Conservation (phyloP, 2,797 vertebrate genomes). For the Ceyx erithaca region DNA sequence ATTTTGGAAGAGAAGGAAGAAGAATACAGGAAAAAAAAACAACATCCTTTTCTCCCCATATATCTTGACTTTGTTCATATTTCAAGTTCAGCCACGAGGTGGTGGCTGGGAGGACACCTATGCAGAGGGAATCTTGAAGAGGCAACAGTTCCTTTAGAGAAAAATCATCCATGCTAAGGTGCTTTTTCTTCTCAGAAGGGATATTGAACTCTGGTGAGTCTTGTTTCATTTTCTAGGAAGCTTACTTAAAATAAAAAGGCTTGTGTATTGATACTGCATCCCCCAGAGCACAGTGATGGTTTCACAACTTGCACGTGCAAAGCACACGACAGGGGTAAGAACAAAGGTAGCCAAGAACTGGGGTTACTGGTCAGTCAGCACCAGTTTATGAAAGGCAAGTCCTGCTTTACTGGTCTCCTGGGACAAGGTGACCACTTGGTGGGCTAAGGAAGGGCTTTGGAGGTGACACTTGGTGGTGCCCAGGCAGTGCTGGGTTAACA, state of each 20-base stretch:
- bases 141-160: neutral
- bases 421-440: no score
- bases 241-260: neutral
- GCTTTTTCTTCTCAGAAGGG: neutral
- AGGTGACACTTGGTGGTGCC: no score
- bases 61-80: neutral
- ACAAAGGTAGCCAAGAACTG: neutral
- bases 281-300: neutral
- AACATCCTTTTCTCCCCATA: fast-evolving
- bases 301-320: neutral
- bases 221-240: neutral
- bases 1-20: neutral
- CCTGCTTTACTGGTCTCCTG: neutral
- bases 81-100: neutral
- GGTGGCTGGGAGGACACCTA: neutral
- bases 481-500: no score
- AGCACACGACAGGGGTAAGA: neutral
- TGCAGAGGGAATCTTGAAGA: neutral
- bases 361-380: neutral
- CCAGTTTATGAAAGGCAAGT: neutral
- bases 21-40: neutral
- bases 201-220: neutral
- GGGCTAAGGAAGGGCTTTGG: no score
- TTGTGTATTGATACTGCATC: neutral
- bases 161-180: neutral